phyloP scores from a whole-genome alignment of 23 tunicate genomes.

The Ciona savignyi region DNA sequence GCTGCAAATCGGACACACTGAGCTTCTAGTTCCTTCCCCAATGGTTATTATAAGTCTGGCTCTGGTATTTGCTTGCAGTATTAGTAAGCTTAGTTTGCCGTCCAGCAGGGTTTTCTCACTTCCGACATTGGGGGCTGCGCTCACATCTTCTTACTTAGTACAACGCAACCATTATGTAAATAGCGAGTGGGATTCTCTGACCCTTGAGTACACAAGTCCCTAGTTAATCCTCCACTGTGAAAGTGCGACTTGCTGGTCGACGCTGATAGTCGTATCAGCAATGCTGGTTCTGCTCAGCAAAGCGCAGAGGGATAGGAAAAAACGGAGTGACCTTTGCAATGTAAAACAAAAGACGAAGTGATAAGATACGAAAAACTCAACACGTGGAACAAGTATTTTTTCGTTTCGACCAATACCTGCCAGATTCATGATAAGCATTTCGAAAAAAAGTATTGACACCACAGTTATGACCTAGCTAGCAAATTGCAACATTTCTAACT shows the following conservation, averaged over 20 bases:
- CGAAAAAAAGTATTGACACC: too few species aligned
- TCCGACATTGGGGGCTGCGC: not conserved
- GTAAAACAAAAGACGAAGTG: not conserved
- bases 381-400: not conserved
- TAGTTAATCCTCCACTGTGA: not conserved
- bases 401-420: not conserved
- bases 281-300: not conserved
- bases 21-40: not conserved
- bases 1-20: not conserved
- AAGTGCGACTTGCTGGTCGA: not conserved
- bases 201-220: not conserved
- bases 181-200: not conserved
- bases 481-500: too few species aligned
- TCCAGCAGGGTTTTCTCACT: conserved; percentile 1
- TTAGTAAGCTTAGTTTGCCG: not conserved
- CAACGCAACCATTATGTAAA: not conserved
- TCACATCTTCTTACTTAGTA: too few species aligned
- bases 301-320: not conserved
- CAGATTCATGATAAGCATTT: not conserved
- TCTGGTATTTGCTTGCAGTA: not conserved
- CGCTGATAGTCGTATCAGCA: not conserved
- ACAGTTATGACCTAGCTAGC: too few species aligned
- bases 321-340: not conserved
- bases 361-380: not conserved
- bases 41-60: not conserved